Base-by-base conservation (phyloP, 2,113 vertebrate species). In the Anser brachyrhynchus region DNA sequence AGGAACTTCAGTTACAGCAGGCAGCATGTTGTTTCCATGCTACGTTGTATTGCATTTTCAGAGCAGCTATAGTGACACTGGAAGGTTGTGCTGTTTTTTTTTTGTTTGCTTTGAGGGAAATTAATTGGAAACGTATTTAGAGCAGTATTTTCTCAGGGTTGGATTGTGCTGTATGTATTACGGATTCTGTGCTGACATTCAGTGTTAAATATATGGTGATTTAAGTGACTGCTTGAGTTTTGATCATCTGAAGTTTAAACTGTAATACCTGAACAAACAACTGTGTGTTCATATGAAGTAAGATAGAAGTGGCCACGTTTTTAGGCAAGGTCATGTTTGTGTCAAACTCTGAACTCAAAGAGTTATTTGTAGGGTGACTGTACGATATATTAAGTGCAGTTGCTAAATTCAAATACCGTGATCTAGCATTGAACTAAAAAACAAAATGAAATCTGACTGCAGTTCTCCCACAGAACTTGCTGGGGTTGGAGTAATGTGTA, bases 251-350 rank as follows among this genome's bases (percentile, higher is more conserved):
- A 94, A 89, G 55, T 72, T 3, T 88, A 93, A 89, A 33, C 46
- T 2, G 0, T 62, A 59, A 41, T 62, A 51, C 7, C 9, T 49
- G 33, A 55, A 22, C 0, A 0, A 67, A 28, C 70, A 78, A 43
- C 22, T 79, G 57, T 58, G 18, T 62, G 18, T 59, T 62, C 6
- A 3, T 90, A 44, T 76, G 82, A 84, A 43, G n/a, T 79, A 49
- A 52, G 49, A 11, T 61, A 75, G 57, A 54, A 44, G 28, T 43
- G 25, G 35, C 41, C 12, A 7, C 2, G 0, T 33, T 81, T 82
- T 84, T 86, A 37, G 72, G 33, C 28, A 64, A 67, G 43, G 46
- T 94, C 69, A 13, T 67, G 49, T 92, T 71, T 75, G n/a, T 71
- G 65, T 78, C 43, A 61, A 82, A 39, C 19, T 3, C 74, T 0